These are phyloP conservation scores for Caenorhabditis drosophilae DNA, from an alignment of 2,888 invertebrate species.

Conservation along the genomic window DNA sequence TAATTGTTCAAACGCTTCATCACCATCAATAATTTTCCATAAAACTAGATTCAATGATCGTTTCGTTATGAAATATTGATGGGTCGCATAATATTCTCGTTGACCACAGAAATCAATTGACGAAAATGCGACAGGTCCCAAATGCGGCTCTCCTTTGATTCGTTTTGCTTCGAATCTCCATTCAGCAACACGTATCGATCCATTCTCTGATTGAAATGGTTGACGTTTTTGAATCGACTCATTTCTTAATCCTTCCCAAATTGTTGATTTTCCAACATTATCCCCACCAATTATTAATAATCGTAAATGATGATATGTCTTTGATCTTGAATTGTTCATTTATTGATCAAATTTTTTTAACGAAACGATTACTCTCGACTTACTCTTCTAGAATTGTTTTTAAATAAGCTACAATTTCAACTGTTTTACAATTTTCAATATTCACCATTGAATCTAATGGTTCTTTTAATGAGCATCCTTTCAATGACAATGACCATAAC, in stretches of 20 bases:
- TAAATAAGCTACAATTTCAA: constrained; percentile 88
- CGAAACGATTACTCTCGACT: constrained; percentile 53
- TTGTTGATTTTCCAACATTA: constrained; percentile 77
- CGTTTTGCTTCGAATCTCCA: constrained; percentile 81
- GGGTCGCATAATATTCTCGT: constrained; percentile 94
- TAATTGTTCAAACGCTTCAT: constrained; percentile 86
- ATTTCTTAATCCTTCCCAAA: constrained; percentile 44
- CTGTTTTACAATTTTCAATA: constrained; percentile 88
- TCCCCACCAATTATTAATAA: constrained; percentile 77
- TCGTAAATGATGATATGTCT: constrained; percentile 91
- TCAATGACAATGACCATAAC: constrained; percentile 93
- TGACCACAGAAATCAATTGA: constrained; percentile 99
- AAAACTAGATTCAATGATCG: constrained; percentile 91
- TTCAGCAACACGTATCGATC: constrained; percentile 87
- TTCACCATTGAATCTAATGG: constrained; percentile 88
- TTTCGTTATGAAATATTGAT: constrained; percentile 95
- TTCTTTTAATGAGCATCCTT: constrained; percentile 81
- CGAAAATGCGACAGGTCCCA: constrained; percentile 81
- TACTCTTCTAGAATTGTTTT: constrained; percentile 76
- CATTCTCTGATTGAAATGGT: constrained; percentile 28
- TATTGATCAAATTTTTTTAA: too few species aligned
- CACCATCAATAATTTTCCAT: constrained; percentile 91
- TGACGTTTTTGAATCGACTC: constrained; percentile 44
- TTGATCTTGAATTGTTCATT: constrained; percentile 76
- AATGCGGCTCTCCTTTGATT: constrained; percentile 71